Evolutionary conservation across 1,140 invertebrate genomes (phyloP).

Genomic region (Phenacoccus solenopsis): DNA sequence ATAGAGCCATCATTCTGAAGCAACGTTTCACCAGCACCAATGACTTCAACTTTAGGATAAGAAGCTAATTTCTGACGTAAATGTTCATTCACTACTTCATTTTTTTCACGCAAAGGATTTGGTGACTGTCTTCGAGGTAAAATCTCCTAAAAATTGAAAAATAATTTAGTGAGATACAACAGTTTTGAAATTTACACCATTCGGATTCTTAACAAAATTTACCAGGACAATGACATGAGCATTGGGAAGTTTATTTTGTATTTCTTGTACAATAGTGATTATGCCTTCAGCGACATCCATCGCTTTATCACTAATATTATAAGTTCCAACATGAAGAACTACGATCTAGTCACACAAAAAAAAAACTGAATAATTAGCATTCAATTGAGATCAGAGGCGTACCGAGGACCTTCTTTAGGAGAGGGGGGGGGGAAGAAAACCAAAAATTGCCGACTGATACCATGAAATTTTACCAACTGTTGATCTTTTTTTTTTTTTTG

Average conservation of each 20-base stretch:
- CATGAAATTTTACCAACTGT: too few species aligned
- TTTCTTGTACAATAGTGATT: constrained; percentile 54
- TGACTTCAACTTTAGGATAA: constrained; percentile 50
- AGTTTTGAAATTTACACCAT: too few species aligned
- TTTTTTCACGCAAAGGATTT: constrained; percentile 63
- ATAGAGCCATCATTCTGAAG: constrained; percentile 65
- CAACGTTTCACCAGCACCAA: constrained; percentile 59
- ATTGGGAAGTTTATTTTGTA: constrained; percentile 60
- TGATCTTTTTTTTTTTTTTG: too few species aligned
- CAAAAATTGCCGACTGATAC: too few species aligned
- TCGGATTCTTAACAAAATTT: too few species aligned
- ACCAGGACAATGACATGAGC: constrained; percentile 70
- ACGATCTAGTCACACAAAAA: too few species aligned
- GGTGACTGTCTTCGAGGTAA: constrained; percentile 70
- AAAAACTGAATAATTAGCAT: too few species aligned
- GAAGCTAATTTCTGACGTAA: constrained; percentile 46
- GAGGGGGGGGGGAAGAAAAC: too few species aligned
- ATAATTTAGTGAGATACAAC: too few species aligned
- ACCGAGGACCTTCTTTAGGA: too few species aligned
- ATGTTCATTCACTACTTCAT: constrained; percentile 55
- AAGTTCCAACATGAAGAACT: constrained; percentile 73
- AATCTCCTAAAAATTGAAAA: constrained; percentile 54
- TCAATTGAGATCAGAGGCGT: too few species aligned
- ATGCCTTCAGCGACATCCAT: constrained; percentile 71
- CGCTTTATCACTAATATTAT: constrained; percentile 62